Percentiles rank a stretch among this genome's conserved stretches.
These are phyloP conservation scores for Mythimna impura DNA, from an alignment of 2,888 invertebrate species.

Conservation along the genomic window DNA sequence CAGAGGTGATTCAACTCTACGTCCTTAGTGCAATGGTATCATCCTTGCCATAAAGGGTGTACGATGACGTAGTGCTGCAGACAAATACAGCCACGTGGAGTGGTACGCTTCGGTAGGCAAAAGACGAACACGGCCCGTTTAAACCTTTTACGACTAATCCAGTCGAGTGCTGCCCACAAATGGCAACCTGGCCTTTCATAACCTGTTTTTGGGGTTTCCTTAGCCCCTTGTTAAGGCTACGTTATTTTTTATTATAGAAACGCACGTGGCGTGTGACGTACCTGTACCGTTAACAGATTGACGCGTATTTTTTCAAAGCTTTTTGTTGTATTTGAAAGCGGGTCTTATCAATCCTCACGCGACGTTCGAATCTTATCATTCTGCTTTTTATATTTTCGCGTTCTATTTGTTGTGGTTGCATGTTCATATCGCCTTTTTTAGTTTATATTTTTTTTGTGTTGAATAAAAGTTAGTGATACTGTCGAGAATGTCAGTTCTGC, in stretches of 20 bases:
- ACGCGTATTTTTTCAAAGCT: conserved; percentile 46
- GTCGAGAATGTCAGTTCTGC: conserved; percentile 22
- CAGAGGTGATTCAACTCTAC: conserved; percentile 79
- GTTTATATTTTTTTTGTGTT: conserved; percentile 20
- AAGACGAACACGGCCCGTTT: conserved; percentile 86
- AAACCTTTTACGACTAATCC: conserved; percentile 90
- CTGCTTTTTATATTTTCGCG: conserved; percentile 46
- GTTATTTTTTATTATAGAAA: conserved; percentile 76
- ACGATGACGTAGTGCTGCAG: conserved; percentile 82
- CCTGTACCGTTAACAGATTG: conserved; percentile 58
- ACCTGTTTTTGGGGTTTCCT: conserved; percentile 90
- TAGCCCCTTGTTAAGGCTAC: conserved; percentile 81
- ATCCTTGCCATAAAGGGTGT: conserved; percentile 83
- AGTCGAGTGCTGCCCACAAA: conserved; percentile 86
- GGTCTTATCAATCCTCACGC: conserved; percentile 55
- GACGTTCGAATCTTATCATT: conserved; percentile 47
- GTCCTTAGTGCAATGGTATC: conserved; percentile 80
- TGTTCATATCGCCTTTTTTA: conserved; percentile 48
- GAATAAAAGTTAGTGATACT: conserved; percentile 7
- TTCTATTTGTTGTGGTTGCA: conserved; percentile 53
- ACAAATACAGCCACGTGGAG: conserved; percentile 85
- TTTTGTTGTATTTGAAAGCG: conserved; percentile 49
- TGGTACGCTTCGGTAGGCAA: conserved; percentile 80
- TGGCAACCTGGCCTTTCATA: conserved; percentile 88
- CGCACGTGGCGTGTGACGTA: conserved; percentile 71